Base-by-base conservation (phyloP, 2,797 vertebrate species). In the Fistularia commersonii region DNA sequence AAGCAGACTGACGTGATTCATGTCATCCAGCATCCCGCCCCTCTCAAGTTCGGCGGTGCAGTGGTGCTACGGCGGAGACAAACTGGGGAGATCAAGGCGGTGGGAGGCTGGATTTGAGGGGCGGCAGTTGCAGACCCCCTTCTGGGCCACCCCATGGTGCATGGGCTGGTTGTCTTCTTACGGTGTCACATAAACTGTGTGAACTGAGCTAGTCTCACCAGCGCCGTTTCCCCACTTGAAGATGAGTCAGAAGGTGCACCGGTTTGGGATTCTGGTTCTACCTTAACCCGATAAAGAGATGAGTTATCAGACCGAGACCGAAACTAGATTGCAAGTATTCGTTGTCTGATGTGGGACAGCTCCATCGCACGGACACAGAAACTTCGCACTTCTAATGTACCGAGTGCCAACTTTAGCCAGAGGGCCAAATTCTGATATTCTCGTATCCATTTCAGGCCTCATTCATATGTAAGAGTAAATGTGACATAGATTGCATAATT, bases 21-120 rank as follows among this genome's bases (percentile, higher is more conserved):
- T 83, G 82, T 80, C 79, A 82, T 65, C 69, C 64, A 54, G 74
- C 69, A 63, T 69, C 66, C 82, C 60, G 37, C 72, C 73, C 66
- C 54, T 61, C 54, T 51, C 51, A 5, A 33, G 48, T 61, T 58
- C 51, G 23, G 48, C 44, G 44, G n/a, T 57, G 72, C 53, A 72
- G 69, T 39, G 42, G 58, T 11, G 61, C 64, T 53, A 64, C 34
- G 10, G 72, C 54, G 9, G 57, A 84, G 79, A 84, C 77, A 69
- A 79, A 82, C 68, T 38, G 64, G 60, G 54, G 69, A 47, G 79
- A 84, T 83, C 80, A 82, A 86, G 79, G 77, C 73, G 77, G 51
- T 3, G 49, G 67, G 77, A 58, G 72, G 76, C 47, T 66, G 69
- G 54, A 39, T 65, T 45, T 43, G 23, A 60, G 51, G 35, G 47